Base-by-base conservation (phyloP, 2,888 invertebrate genomes). In the Sycophila texana region DNA sequence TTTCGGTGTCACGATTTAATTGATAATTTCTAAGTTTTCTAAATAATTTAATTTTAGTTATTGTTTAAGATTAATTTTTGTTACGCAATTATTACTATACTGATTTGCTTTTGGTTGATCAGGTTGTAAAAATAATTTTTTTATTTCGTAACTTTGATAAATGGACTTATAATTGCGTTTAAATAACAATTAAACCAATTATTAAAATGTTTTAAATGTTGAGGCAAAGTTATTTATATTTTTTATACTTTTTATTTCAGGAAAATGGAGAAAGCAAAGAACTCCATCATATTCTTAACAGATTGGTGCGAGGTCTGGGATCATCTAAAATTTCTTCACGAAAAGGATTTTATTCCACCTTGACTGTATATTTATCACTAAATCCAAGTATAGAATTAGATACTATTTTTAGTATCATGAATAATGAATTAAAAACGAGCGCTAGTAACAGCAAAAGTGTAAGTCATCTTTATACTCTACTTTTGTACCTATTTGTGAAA, bases 261-360 rank as follows among this genome's bases (percentile, higher is more conserved):
- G 92, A 91, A 85, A 91, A 91, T 84, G 84, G 82, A 39, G 80
- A 85, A 57, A 85, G 83, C 70, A 92, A 92, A 87, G 95, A 95
- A 87, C 83, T 94, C 14, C 91, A 92, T 66, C 95, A 96, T 90
- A 92, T 93, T 0, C 86, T 96, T 53, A 93, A 93, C 82, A 92
- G 96, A 84, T 89, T 96, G 68, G 91, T 96, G 3, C 92, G 95
- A 83, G 95, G 96, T 81, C 91, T 95, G 81, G 95, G 95, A 51
- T 94, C 96, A 1, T 93, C 94, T 22, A 92, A 94, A 57, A 92
- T 92, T 26, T 91, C 92, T 26, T 92, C 94, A 49, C 92, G 94
- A 83, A 92, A 93, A 77, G 95, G 95, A 30, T 95, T 94, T 89
- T 96, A 93, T 87, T 92, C 94, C 0, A 92, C 94, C 13, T 91